These are phyloP conservation scores for Molorchus minor DNA, from an alignment of 2,888 invertebrate species.

Conservation along the genomic window DNA sequence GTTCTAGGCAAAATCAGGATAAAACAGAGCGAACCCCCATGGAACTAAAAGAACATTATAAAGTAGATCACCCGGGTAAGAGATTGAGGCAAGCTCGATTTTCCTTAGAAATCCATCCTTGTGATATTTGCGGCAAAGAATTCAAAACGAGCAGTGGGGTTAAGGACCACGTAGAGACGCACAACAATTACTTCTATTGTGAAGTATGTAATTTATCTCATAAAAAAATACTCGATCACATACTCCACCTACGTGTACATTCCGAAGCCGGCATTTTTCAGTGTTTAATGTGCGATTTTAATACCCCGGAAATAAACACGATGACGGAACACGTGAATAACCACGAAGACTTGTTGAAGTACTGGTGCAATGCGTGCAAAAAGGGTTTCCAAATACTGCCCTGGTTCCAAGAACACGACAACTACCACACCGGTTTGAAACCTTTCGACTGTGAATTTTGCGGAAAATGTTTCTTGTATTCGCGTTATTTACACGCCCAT, in stretches of 20 bases:
- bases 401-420: slow-evolving; percentile 69
- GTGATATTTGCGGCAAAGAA: slow-evolving; percentile 59
- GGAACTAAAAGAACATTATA: slow-evolving; percentile 52
- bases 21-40: slow-evolving; percentile 45
- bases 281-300: slow-evolving; percentile 59
- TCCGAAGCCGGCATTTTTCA: slow-evolving; percentile 54
- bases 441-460: slow-evolving; percentile 67
- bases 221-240: slow-evolving; percentile 58
- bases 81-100: slow-evolving; percentile 48
- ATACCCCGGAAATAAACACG: slow-evolving; percentile 53
- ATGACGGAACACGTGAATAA: slow-evolving; percentile 57
- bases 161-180: slow-evolving; percentile 59
- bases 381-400: slow-evolving; percentile 67
- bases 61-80: slow-evolving; percentile 50
- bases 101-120: slow-evolving; percentile 47
- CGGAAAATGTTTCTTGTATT: slow-evolving; percentile 64
- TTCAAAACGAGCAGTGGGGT: slow-evolving; percentile 54
- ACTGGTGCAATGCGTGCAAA: slow-evolving; percentile 66
- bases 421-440: slow-evolving; percentile 67
- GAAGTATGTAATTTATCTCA: slow-evolving; percentile 57
- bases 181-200: slow-evolving; percentile 59
- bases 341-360: slow-evolving; percentile 61
- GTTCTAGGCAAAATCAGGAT: slow-evolving; percentile 49
- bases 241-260: slow-evolving; percentile 57
- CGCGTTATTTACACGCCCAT: slow-evolving; percentile 59